These are phyloP conservation scores for Gopherus flavomarginatus DNA, from an alignment of 2,113 vertebrate genomes.

Conservation along the genomic window DNA sequence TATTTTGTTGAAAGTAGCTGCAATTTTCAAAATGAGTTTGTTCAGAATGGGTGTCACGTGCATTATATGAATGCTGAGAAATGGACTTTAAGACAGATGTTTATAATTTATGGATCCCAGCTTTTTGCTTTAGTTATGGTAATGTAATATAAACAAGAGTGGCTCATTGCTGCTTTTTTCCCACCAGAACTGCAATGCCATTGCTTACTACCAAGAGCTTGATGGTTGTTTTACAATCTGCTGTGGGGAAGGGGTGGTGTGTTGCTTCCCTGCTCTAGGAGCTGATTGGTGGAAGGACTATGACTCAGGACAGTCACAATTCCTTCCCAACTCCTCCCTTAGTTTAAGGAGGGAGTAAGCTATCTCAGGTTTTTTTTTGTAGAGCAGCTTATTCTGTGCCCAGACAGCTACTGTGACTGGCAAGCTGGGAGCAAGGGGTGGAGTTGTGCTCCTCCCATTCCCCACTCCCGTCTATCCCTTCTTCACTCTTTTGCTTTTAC, in stretches of 20 bases:
- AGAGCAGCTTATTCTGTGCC: conserved; percentile 23
- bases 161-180: not conserved
- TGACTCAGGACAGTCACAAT: not conserved
- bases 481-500: not conserved
- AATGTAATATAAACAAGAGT: not conserved
- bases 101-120: conserved; percentile 28
- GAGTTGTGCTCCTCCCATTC: conserved; percentile 18
- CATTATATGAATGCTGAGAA: not conserved
- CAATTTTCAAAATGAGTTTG: not conserved
- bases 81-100: not conserved
- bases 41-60: not conserved
- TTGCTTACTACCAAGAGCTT: conserved; percentile 14
- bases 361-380: conserved; percentile 47
- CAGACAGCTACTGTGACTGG: conserved; percentile 17
- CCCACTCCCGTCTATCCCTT: not conserved
- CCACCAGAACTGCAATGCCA: conserved; percentile 35
- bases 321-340: conserved; percentile 15
- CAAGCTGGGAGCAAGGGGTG: not conserved
- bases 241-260: conserved; percentile 13
- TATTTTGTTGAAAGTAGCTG: conserved; percentile 11
- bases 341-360: conserved; percentile 45
- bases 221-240: conserved; percentile 24
- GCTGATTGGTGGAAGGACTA: not conserved
- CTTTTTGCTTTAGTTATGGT: conserved; percentile 33
- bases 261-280: conserved; percentile 20